Percentiles rank a stretch among this genome's conserved stretches.
Evolutionary conservation across 2,888 invertebrate genomes (phyloP).

Genomic region (Synergus gifuensis): DNA sequence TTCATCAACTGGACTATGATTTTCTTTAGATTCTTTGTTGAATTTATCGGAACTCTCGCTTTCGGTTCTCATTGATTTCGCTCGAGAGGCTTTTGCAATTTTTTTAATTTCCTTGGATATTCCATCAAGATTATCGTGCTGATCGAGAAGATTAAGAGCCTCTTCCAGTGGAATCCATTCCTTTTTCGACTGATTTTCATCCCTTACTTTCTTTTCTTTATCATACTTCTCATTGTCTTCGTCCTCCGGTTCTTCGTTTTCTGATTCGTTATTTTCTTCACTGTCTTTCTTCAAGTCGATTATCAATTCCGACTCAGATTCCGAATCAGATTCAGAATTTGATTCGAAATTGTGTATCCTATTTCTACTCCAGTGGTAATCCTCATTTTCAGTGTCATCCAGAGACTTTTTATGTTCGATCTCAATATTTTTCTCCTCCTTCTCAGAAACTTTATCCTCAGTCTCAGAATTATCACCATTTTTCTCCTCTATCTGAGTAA

Average conservation of each 20-base stretch:
- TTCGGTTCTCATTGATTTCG: conserved; percentile 33
- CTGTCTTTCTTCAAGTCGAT: conserved; percentile 72
- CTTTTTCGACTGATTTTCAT: conserved; percentile 20
- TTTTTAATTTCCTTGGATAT: conserved; percentile 45
- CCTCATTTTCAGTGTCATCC: neutral
- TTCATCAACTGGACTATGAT: conserved; percentile 46
- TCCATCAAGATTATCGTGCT: conserved; percentile 55
- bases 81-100: neutral
- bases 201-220: conserved; percentile 31
- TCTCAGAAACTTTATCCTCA: conserved; percentile 45
- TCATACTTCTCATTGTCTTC: conserved; percentile 46
- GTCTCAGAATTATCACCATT: neutral
- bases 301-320: conserved; percentile 72
- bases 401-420: neutral
- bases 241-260: conserved; percentile 70
- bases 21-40: conserved; percentile 22
- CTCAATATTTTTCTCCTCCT: neutral
- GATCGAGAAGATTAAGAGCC: conserved; percentile 69
- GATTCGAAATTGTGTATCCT: conserved; percentile 51
- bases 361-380: conserved; percentile 57
- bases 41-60: conserved; percentile 34
- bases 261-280: conserved; percentile 69
- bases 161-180: conserved; percentile 70
- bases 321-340: conserved; percentile 45
- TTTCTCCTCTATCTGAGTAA: conserved; percentile 44